Percentiles rank a stretch among this genome's conserved stretches.
Evolutionary conservation across 1,140 invertebrate species (phyloP).

Genomic region (Brachionus asplanchnoidis): DNA sequence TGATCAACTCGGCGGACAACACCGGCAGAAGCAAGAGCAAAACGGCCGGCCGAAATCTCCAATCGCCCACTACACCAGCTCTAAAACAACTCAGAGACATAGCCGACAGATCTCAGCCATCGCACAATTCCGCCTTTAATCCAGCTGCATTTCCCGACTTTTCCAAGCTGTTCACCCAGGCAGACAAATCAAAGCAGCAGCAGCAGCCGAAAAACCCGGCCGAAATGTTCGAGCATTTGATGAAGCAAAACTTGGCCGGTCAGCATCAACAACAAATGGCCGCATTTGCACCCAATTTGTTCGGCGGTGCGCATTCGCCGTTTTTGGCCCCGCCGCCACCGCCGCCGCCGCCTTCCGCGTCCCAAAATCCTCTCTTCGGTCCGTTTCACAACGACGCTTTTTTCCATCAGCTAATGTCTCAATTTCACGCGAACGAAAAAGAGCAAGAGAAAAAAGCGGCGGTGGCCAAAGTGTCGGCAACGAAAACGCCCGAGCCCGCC

Average conservation of each 20-base stretch:
- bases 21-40: neutral
- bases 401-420: constrained; percentile 11
- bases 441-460: neutral
- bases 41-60: neutral
- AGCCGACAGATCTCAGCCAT: neutral
- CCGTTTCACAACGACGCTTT: neutral
- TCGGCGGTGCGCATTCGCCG: neutral
- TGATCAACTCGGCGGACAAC: neutral
- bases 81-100: constrained; percentile 23
- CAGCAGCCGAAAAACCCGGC: neutral
- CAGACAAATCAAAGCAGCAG: neutral
- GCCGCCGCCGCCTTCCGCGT: neutral
- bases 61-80: constrained; percentile 19
- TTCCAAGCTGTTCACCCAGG: neutral
- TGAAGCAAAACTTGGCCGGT: neutral
- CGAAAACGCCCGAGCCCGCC: neutral
- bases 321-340: neutral
- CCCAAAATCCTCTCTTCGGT: neutral
- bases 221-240: neutral
- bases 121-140: neutral
- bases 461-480: neutral
- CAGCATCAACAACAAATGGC: neutral
- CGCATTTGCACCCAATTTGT: neutral
- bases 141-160: neutral
- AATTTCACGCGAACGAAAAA: neutral